Conservation (phyloP, 2,888 invertebrate species). For the Eudasyphora cyanicolor region DNA sequence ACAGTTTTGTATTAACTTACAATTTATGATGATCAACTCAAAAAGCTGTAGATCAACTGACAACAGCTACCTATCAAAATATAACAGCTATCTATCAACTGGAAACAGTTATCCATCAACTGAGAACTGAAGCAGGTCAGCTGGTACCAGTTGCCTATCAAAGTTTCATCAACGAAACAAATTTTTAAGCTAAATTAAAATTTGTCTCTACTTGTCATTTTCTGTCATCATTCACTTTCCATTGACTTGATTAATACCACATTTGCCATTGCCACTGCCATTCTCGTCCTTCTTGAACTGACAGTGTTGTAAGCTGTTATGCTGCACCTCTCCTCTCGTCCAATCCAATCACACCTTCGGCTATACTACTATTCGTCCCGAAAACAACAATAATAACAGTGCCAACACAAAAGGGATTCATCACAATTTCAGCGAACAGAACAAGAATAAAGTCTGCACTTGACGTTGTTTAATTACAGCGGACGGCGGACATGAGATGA, state of each 20-base stretch:
- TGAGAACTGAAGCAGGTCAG: too few species aligned
- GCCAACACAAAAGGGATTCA: background rate
- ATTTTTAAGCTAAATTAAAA: too few species aligned
- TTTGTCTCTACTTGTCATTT: background rate
- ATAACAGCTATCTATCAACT: background rate
- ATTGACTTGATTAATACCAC: background rate
- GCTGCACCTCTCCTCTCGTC: too few species aligned
- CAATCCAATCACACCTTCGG: background rate
- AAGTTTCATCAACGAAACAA: too few species aligned
- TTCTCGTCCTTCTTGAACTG: background rate
- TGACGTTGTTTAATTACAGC: slow-evolving; percentile 18
- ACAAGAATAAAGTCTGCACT: background rate
- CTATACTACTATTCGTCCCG: background rate
- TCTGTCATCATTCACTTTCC: background rate
- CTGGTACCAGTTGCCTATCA: too few species aligned
- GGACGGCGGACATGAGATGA: background rate
- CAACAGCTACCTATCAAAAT: background rate
- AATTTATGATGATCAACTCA: too few species aligned
- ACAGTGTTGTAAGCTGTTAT: background rate
- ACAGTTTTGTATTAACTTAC: too few species aligned
- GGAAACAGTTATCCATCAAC: too few species aligned
- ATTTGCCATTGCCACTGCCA: background rate
- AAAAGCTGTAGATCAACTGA: too few species aligned
- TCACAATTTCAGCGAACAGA: slow-evolving; percentile 13
- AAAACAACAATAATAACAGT: background rate